Base-by-base conservation (phyloP, 2,797 vertebrate genomes). In the Momotus momota region DNA sequence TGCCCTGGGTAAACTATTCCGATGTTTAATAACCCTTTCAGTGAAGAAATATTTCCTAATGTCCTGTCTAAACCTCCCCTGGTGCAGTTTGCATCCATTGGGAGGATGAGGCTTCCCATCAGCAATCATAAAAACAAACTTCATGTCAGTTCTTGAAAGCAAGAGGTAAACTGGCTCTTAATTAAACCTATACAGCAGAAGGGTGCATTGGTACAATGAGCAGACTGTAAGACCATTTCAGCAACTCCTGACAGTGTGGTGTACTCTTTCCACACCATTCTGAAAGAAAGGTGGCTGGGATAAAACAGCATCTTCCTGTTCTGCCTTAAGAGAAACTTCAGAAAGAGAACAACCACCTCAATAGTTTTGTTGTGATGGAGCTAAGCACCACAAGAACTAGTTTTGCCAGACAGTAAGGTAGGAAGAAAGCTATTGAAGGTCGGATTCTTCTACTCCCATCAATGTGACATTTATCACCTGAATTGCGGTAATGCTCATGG, bases 161-260 rank as follows among this genome's bases (percentile, higher is more conserved):
- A 26, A 6, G 14, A 64, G 73, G 17, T 19, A 73, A 71, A 48
- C 7, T 27, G 35, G 25, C 9, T 79, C 35, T 46, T 55, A 25
- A n/a, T 46, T 48, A 60, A 58, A 45, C 1, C 19, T 29, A n/a
- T 26, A 41, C 17, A 81, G 49, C 41, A 71, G 33, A 48, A 64
- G 8, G 17, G 9, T 9, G 14, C 46, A 71, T 3, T 65, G 10
- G n/a, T 45, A 58, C 9, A 49, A 31, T 21, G 10, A 41, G 8
- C 23, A 38, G 35, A 38, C 4, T 29, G 2, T 2, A 46, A 61
- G 1, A 48, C 2, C n/a, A 21, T 35, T 62, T 55, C 43, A 57
- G 38, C 5, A 70, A 13, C 9, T 31, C 26, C 31, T 2, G 3
- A 10, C 6, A 61, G 17, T 16, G 26, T 0, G 0, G 12, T 35